A percentile compares a stretch with the other conserved stretches of the same genome.
These are phyloP conservation scores for Nomada fabriciana DNA, from an alignment of 2,888 invertebrate species.

Conservation along the genomic window DNA sequence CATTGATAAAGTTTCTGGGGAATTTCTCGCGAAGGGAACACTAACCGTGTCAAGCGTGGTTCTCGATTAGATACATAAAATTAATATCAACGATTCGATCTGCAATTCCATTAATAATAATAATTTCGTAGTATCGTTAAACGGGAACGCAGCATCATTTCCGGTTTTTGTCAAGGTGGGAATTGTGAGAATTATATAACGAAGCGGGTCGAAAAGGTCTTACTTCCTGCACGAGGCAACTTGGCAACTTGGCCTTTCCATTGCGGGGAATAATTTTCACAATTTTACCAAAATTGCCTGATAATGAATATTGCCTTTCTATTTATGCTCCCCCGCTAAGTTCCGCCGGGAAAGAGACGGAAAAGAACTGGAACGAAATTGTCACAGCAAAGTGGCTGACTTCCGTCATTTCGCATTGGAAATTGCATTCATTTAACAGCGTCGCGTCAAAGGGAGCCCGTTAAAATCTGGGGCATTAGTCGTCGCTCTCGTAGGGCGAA, in stretches of 20 bases:
- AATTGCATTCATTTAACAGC: constrained; percentile 75
- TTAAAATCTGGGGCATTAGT: constrained; percentile 71
- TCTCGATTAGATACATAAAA: too few relatives aligned
- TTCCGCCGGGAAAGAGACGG: neutral
- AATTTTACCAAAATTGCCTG: constrained; percentile 10
- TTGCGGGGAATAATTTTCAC: constrained; percentile 13
- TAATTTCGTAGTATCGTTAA: neutral
- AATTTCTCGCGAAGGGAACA: too few relatives aligned
- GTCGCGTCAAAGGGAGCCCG: constrained; percentile 64
- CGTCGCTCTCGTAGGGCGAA: constrained; percentile 16
- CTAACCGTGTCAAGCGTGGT: too few relatives aligned
- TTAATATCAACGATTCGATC: too few relatives aligned
- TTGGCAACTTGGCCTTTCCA: neutral
- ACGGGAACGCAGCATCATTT: neutral
- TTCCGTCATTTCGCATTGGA: constrained; percentile 59
- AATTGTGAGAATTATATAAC: neutral
- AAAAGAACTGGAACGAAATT: constrained; percentile 38
- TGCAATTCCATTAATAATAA: neutral
- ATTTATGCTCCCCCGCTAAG: constrained; percentile 1
- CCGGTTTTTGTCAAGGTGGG: neutral
- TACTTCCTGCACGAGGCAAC: neutral
- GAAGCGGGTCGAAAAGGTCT: neutral
- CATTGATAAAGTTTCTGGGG: too few relatives aligned
- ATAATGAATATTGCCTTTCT: neutral
- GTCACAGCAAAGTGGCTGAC: constrained; percentile 53